Percentiles rank a stretch among this genome's conserved stretches.
Evolutionary conservation across 2,797 vertebrate genomes (phyloP).

Genomic region (Neosilurus mollespiculum): DNA sequence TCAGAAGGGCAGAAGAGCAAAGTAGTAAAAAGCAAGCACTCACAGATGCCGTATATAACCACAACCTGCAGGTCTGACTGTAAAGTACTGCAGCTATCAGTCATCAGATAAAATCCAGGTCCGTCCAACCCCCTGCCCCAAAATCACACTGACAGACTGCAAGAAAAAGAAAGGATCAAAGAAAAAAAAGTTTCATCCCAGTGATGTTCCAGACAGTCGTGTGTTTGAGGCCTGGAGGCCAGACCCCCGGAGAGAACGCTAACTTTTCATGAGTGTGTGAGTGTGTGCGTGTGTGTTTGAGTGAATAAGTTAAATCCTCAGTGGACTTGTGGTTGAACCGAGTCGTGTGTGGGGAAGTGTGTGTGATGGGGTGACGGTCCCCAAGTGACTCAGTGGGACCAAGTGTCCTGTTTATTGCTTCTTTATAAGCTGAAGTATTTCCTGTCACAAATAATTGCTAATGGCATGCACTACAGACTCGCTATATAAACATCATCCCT

Average conservation of each 20-base stretch:
- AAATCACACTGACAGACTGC: background rate
- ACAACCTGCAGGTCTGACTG: constrained; percentile 63
- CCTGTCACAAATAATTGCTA: constrained; percentile 71
- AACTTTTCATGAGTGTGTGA: constrained; percentile 5
- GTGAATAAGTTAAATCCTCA: constrained; percentile 46
- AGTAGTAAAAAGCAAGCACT: constrained; percentile 14
- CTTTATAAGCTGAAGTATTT: constrained; percentile 72
- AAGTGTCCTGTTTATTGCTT: constrained; percentile 53
- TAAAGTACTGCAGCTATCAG: constrained; percentile 59
- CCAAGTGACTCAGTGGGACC: constrained; percentile 16
- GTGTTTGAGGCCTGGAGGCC: constrained; percentile 43
- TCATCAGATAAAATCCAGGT: constrained; percentile 63
- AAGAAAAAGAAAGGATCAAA: constrained; percentile 15
- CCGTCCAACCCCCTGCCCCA: background rate
- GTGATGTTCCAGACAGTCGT: constrained; percentile 43
- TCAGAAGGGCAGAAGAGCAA: constrained; percentile 27
- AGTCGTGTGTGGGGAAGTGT: constrained; percentile 46
- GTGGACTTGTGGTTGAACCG: constrained; percentile 42
- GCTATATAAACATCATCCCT: background rate
- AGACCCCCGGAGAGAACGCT: constrained; percentile 46
- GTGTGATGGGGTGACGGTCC: constrained; percentile 50
- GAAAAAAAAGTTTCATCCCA: constrained; percentile 20
- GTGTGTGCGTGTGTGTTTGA: constrained; percentile 22
- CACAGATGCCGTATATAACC: constrained; percentile 62
- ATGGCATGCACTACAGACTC: constrained; percentile 48